These are phyloP conservation scores for Operophtera brumata DNA, from an alignment of 2,888 invertebrate genomes.

Conservation along the genomic window DNA sequence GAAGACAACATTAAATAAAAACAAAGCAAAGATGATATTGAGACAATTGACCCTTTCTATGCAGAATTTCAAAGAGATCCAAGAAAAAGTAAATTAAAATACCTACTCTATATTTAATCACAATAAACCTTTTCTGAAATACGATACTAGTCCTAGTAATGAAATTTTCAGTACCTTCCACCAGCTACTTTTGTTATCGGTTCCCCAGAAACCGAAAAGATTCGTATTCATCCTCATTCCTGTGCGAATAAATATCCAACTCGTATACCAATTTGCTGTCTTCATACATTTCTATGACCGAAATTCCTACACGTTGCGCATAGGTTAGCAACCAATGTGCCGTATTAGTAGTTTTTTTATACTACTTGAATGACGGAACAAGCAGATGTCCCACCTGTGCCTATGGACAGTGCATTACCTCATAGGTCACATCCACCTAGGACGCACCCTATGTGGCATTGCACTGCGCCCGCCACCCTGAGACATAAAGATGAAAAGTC, in stretches of 20 bases:
- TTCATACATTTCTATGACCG: slow-evolving; percentile 21
- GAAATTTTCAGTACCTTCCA: slow-evolving; percentile 8
- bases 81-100: background rate
- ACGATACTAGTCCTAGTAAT: slow-evolving; percentile 4
- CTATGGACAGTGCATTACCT: too few species aligned
- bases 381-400: too few species aligned
- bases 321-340: too few species aligned
- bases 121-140: slow-evolving; percentile 16
- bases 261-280: slow-evolving; percentile 17
- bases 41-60: background rate
- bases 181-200: slow-evolving; percentile 6
- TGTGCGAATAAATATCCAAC: slow-evolving; percentile 17
- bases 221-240: slow-evolving; percentile 22
- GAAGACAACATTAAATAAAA: too few species aligned
- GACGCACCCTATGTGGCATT: too few species aligned
- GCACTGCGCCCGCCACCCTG: too few species aligned
- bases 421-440: too few species aligned
- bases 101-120: slow-evolving; percentile 7
- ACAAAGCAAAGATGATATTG: background rate
- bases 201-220: slow-evolving; percentile 9
- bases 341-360: too few species aligned
- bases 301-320: slow-evolving; percentile 15
- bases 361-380: too few species aligned
- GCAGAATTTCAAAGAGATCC: background rate
- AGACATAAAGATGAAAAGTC: too few species aligned